Conservation (phyloP, 2,797 vertebrate species). For the Danio choprae region DNA sequence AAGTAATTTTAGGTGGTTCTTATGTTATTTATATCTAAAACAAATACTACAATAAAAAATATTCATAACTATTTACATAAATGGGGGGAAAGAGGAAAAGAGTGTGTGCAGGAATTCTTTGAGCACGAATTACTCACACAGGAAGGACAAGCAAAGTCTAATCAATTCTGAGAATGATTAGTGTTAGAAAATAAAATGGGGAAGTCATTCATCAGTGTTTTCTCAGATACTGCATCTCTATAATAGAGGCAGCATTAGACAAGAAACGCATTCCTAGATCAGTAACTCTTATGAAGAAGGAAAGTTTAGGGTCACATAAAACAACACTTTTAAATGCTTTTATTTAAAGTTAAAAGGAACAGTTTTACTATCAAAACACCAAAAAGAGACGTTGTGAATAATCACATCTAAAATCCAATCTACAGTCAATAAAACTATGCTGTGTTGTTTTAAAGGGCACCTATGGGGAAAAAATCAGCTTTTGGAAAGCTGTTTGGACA, state of each 20-base stretch:
- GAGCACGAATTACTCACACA: conserved; percentile 26
- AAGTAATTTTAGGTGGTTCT: too few relatives aligned
- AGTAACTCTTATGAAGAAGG: not conserved
- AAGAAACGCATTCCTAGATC: not conserved
- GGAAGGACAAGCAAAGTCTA: conserved; percentile 32
- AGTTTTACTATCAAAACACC: not conserved
- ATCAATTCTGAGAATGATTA: conserved; percentile 30
- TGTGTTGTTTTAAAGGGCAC: too few relatives aligned
- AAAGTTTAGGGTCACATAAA: not conserved
- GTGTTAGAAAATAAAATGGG: conserved; percentile 35
- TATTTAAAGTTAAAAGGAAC: not conserved
- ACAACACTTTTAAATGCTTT: not conserved
- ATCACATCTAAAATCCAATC: not conserved
- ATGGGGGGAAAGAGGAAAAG: not conserved
- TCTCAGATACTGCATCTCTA: not conserved
- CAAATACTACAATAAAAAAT: not conserved
- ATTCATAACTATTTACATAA: not conserved
- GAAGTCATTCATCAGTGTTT: conserved; percentile 38
- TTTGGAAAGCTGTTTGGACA: too few relatives aligned
- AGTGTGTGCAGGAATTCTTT: not conserved
- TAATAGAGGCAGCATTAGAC: conserved; percentile 12
- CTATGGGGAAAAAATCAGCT: too few relatives aligned
- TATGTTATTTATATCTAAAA: not conserved
- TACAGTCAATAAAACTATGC: too few relatives aligned
- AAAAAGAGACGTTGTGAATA: not conserved